A percentile compares a stretch with the other conserved stretches of the same genome.
These are phyloP conservation scores for Typhlichthys subterraneus DNA, from an alignment of 2,797 vertebrate species.

Conservation along the genomic window DNA sequence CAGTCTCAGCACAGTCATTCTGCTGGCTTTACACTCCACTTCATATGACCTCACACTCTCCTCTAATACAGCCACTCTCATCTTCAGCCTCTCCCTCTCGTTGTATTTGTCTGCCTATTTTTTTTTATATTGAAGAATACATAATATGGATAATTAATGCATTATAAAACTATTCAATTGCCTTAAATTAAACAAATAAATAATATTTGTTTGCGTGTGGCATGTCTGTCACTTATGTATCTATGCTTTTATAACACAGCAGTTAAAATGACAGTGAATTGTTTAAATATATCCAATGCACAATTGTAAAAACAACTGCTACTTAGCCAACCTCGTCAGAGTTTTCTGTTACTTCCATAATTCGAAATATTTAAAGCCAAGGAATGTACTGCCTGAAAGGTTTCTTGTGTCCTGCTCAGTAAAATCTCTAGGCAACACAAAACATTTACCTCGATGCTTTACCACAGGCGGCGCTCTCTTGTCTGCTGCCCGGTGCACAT, in stretches of 20 bases:
- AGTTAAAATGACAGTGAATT: not conserved
- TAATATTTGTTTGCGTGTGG: not conserved
- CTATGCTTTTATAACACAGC: not conserved
- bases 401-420: constrained; percentile 29
- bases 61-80: constrained; percentile 76
- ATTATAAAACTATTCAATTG: not conserved
- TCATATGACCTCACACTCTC: constrained; percentile 82
- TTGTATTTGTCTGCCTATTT: constrained; percentile 67
- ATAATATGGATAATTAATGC: not conserved
- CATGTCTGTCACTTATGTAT: not conserved
- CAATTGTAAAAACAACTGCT: constrained; percentile 12
- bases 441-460: constrained; percentile 39
- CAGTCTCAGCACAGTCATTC: constrained; percentile 86
- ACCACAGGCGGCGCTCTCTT: constrained; percentile 40
- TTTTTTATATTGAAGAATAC: not conserved
- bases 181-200: not conserved
- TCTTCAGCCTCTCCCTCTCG: constrained; percentile 75
- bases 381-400: constrained; percentile 1
- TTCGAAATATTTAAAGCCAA: constrained; percentile 10
- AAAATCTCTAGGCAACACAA: constrained; percentile 64
- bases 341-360: constrained; percentile 48
- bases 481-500: no score
- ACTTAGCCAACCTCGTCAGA: constrained; percentile 46
- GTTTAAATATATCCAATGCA: not conserved
- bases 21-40: constrained; percentile 87